A percentile compares a stretch with the other conserved stretches of the same genome.
Evolutionary conservation across 2,888 invertebrate genomes (phyloP).

Genomic region (Brachylomia viminalis): DNA sequence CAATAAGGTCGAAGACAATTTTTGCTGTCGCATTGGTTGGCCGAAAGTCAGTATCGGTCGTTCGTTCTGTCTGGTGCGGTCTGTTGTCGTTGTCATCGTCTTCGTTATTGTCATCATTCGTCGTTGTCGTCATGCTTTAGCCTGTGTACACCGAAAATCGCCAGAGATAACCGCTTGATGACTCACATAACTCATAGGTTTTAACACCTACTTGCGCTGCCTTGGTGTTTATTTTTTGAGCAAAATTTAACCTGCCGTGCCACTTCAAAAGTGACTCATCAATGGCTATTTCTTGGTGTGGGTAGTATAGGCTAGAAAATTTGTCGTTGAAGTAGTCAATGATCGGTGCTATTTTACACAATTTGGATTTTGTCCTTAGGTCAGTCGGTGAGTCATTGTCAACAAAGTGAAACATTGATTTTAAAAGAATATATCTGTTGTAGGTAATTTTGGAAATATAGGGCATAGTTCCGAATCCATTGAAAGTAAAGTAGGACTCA

Average conservation of each 20-base stretch:
- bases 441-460: constrained; percentile 1
- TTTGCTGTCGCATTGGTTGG: constrained; percentile 7
- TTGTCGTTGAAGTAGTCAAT: constrained; percentile 3
- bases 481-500: too few relatives aligned
- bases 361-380: constrained; percentile 3
- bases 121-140: not conserved
- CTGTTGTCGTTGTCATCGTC: not conserved
- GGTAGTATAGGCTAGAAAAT: constrained; percentile 4
- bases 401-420: constrained; percentile 8
- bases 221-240: not conserved
- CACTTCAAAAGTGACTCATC: constrained; percentile 20
- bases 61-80: not conserved
- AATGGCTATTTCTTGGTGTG: constrained; percentile 3
- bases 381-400: constrained; percentile 4
- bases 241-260: not conserved
- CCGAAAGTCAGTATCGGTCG: not conserved
- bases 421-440: not conserved
- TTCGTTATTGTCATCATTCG: too few relatives aligned
- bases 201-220: constrained; percentile 9
- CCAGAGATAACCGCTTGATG: constrained; percentile 8
- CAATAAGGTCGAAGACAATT: not conserved
- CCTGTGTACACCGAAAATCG: constrained; percentile 3
- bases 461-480: not conserved
- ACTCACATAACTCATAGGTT: constrained; percentile 6
- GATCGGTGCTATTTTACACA: not conserved